Evolutionary conservation across 2,797 vertebrate species (phyloP).

Genomic region (Ammospiza maritima): DNA sequence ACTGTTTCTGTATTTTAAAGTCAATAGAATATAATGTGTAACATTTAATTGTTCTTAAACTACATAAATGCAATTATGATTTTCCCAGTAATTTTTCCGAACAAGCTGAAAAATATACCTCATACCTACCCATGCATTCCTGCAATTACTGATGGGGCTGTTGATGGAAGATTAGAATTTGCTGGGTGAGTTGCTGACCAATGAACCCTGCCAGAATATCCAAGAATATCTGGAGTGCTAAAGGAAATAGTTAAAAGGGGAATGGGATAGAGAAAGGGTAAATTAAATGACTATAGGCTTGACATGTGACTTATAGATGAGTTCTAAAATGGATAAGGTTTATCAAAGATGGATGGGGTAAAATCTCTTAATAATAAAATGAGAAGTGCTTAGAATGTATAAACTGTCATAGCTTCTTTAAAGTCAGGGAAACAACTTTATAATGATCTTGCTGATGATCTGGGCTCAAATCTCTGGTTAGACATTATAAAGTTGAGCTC

Average conservation of each 20-base stretch:
- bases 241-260: constrained; percentile 56
- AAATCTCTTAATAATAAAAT: neutral
- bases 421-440: neutral
- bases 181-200: constrained; percentile 73
- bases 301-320: constrained; percentile 10
- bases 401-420: neutral
- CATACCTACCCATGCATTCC: constrained; percentile 75
- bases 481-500: neutral
- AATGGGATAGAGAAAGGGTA: neutral
- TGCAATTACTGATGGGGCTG: constrained; percentile 62
- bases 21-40: neutral
- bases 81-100: constrained; percentile 25
- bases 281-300: constrained; percentile 33
- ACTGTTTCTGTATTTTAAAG: neutral
- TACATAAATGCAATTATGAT: constrained; percentile 39
- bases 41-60: constrained; percentile 60
- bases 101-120: constrained; percentile 54
- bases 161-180: constrained; percentile 75
- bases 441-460: neutral
- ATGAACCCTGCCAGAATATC: constrained; percentile 81
- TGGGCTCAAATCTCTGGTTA: neutral
- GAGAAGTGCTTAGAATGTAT: neutral
- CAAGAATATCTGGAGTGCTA: constrained; percentile 81
- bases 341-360: neutral
- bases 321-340: constrained; percentile 6